Base-by-base conservation (phyloP, 2,113 vertebrate species). In the Agelaius phoeniceus region DNA sequence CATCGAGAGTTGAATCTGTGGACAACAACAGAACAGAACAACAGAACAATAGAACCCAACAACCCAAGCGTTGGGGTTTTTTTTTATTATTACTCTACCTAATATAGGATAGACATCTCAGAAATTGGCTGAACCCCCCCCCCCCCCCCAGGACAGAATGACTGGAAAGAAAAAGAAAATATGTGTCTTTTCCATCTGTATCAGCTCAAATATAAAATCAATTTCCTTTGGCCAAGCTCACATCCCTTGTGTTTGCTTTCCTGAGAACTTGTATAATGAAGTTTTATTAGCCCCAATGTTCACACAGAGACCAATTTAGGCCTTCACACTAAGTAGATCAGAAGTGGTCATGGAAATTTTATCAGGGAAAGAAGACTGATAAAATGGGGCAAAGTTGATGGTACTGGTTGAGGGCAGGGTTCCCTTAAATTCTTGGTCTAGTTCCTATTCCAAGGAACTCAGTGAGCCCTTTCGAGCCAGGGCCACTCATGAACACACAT, bases 201-300 rank as follows among this genome's bases (percentile, higher is more conserved):
- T 79, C 51, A 91, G 49, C 43, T 94, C 33, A 94, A 88, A 91
- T 33, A 93, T 23, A 71, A 86, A 77, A 85, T 77, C 7, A 41
- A 44, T 74, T 91, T 96, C 85, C 78, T 84, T 78, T 81, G 79
- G 72, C 55, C 61, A 78, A 78, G 68, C 33, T 57, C 22, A 63
- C 7, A 71, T 67, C 26, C 61, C 22, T 63, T 52, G 33, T 86
- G 30, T 93, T 95, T 95, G 85, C 79, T 88, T 88, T 90, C 69
- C 61, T 58, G 35, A 84, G 69, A 86, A 90, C 44, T 78, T 24
- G 65, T 43, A 92, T 41, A 65, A 89, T 68, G 37, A 86, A 63
- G 63, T 83, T 96, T 97, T 83, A 90, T 69, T 83, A 85, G 63
- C 17, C 62, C 39, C 74, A 52, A 61, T 67, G 65, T 92, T 92